Evolutionary conservation across 1,140 invertebrate genomes (phyloP), one percentile per base, ranked within the genome.

Genomic region (Bombus fervidus): DNA sequence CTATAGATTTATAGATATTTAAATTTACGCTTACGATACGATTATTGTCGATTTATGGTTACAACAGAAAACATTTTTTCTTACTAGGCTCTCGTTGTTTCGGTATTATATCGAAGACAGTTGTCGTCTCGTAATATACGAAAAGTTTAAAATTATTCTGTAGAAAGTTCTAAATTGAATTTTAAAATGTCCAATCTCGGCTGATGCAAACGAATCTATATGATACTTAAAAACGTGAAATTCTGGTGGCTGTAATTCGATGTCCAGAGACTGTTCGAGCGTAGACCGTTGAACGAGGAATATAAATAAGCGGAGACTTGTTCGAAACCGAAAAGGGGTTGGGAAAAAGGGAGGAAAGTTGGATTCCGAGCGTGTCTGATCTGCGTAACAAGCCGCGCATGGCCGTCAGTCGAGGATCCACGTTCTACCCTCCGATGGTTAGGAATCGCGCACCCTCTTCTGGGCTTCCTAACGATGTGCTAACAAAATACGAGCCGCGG

Each of bases 381-480:
- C 92, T 91, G 90, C 89, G 91, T 94, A 95, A 95, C 93, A 93
- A 94, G 93, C 91, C 74, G 81, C 85, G 89, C 64, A 25, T 62
- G 73, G 76, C 81, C 83, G 85, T 90, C 85, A 76, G 75, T 39
- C 64, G 72, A n/a, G 86, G 83, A 73, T 79, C 82, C 41, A 39
- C 78, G 43, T 73, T 81, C 84, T 83, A 89, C 71, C 43, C 53
- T 76, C 89, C 86, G 84, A 71, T 83, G 87, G 85, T 15, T 74
- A 73, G 78, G 86, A 93, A 92, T 91, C 91, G 91, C 86, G 89
- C 93, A 93, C 92, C 92, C 94, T 91, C 91, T 91, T 90, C 72
- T 43, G 47, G 89, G 77, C 59, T 91, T 88, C 92, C 93, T 94
- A 95, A 95, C 94, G 94, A 95, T 94, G 94, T 95, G 94, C 94